Conservation (phyloP, 2,113 vertebrate genomes). For the Xenotilapia longispinis region DNA sequence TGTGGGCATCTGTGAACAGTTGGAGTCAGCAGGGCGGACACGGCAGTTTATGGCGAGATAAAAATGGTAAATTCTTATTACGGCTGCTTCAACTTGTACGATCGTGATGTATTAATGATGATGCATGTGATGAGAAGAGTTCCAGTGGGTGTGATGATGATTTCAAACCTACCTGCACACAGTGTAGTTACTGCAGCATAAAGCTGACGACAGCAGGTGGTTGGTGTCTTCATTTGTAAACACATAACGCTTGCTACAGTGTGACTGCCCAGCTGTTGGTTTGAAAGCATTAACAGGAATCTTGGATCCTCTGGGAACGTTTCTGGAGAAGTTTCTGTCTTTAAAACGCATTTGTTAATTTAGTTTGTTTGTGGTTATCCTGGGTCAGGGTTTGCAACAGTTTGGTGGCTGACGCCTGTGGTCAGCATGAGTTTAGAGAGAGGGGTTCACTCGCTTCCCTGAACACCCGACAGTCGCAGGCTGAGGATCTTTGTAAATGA, state of each 20-base stretch:
- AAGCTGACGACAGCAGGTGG: neutral
- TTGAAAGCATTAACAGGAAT: neutral
- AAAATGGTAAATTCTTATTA: neutral
- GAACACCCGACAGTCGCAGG: rapidly evolving
- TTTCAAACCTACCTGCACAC: neutral
- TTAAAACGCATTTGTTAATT: neutral
- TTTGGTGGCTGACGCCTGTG: neutral
- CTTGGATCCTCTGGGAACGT: neutral
- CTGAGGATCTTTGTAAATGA: neutral
- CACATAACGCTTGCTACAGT: neutral
- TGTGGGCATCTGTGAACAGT: neutral
- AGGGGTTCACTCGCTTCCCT: neutral
- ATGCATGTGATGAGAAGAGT: neutral
- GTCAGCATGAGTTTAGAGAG: neutral
- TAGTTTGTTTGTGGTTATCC: neutral
- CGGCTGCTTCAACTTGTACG: neutral
- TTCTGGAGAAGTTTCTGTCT: neutral
- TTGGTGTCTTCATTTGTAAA: neutral
- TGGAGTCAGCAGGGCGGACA: neutral
- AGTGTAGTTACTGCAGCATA: neutral
- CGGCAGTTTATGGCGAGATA: no score
- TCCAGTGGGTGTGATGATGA: neutral
- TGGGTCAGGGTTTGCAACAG: neutral
- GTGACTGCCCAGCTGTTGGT: neutral
- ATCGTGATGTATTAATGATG: neutral